phyloP scores from a whole-genome alignment of 2,113 vertebrate genomes.

The Thalassoma bifasciatum region DNA sequence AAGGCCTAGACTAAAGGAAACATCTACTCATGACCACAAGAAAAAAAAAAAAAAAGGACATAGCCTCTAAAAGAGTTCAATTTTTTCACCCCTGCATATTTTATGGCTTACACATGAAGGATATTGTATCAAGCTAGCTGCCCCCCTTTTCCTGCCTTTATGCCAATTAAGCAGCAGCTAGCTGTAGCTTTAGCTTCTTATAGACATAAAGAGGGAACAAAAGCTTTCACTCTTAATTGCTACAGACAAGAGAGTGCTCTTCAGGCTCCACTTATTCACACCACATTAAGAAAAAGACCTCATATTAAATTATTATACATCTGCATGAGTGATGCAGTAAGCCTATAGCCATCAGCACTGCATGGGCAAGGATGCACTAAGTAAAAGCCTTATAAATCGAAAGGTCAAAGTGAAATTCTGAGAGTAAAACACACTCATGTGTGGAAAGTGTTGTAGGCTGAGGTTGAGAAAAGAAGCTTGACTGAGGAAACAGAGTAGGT shows the following conservation, averaged over 20 bases:
- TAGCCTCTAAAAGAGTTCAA: no score
- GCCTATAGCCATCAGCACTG: constrained; percentile 18
- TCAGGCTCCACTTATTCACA: constrained; percentile 1
- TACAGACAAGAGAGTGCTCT: constrained; percentile 1
- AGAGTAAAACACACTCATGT: constrained; percentile 23
- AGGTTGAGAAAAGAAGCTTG: constrained; percentile 24
- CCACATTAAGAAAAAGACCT: constrained; percentile 12
- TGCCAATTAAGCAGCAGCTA: no score
- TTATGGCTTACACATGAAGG: no score
- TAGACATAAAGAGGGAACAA: neutral
- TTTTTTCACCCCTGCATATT: no score
- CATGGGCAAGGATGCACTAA: constrained; percentile 20
- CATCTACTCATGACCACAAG: no score
- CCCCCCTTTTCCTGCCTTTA: no score
- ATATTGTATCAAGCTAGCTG: no score
- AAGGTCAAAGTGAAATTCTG: constrained; percentile 35
- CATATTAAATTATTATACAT: constrained; percentile 36
- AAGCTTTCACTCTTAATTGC: constrained; percentile 35
- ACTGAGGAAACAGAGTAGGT: constrained; percentile 33
- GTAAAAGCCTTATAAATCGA: constrained; percentile 27
- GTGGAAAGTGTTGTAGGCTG: constrained; percentile 29
- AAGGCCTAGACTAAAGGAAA: no score
- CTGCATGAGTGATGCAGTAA: constrained; percentile 9
- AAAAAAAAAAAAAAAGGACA: no score
- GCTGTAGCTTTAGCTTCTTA: no score